Base-by-base conservation (phyloP, 2,797 vertebrate species). In the Rhincodon typus region DNA sequence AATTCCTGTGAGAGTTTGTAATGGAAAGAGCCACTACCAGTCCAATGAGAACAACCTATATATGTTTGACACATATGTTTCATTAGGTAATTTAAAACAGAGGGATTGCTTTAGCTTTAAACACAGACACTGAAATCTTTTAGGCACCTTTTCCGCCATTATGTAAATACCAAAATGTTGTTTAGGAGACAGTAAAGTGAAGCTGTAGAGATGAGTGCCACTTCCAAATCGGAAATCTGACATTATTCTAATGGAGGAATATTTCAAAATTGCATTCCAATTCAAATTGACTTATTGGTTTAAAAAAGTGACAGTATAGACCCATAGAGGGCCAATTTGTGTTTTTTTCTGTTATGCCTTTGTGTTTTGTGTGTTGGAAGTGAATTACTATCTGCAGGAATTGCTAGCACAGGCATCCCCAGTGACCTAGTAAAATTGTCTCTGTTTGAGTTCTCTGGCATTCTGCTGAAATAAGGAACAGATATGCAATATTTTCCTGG, bases 281-380 rank as follows among this genome's bases (percentile, higher is more conserved):
- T 66, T 90, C 13, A 34, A 42, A 69, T 93, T n/a, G 30, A 90
- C 66, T 42, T 69, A 62, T 93, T 69, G n/a, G n/a, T 93, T 69
- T 62, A 62, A 69, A 93, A 69, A 42, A 69, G 66, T 69, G 34
- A 38, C n/a, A 93, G n/a, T 69, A n/a, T 66, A 12, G 90, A 67
- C 42, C n/a, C 90, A 69, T 66, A 69, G 90, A 69, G 62, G 90
- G 38, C 19, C 90, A 93, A 62, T 67, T 93, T 93, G 62, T 93
- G 90, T 62, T 38, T 2, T 19, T 67, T 69, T 23, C 62, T 42
- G 90, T 69, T 93, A 42, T 38, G 34, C 90, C 8, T 93, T n/a
- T 93, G 90, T 93, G 62, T 42, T 69, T 93, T 93, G 90, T 67
- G 62, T 19, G 7, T 69, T 93, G 90, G 34, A 93, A 93, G 8